These are phyloP conservation scores for Alouatta palliata DNA, from an alignment of 2,113 vertebrate species.

Conservation along the genomic window DNA sequence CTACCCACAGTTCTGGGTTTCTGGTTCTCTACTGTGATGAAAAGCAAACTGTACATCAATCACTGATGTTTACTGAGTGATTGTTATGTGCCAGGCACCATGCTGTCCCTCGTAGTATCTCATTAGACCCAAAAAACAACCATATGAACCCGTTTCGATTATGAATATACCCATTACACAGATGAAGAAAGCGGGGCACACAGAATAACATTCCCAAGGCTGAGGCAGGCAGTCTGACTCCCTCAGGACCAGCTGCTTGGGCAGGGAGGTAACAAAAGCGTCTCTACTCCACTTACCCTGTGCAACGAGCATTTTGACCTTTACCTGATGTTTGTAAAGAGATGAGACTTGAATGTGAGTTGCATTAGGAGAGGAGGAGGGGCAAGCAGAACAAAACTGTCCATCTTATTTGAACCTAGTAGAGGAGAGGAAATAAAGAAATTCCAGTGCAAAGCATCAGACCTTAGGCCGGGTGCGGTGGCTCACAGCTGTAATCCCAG, in stretches of 20 bases:
- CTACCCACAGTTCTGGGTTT: background rate
- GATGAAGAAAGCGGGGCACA: constrained; percentile 73
- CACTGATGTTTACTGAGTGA: background rate
- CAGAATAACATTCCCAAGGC: background rate
- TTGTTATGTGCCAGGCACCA: background rate
- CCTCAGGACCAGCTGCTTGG: background rate
- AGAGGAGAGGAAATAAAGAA: background rate
- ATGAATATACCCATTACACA: constrained; percentile 72
- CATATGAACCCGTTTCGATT: constrained; percentile 38
- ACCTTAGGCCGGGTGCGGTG: no score
- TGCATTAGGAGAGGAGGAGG: background rate
- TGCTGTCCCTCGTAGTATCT: background rate
- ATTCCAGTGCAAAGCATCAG: background rate
- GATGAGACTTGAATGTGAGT: background rate
- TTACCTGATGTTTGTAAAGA: background rate
- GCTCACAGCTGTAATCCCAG: no score
- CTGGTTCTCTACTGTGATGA: background rate
- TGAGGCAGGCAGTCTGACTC: background rate
- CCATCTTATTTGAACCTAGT: background rate
- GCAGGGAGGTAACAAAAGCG: background rate
- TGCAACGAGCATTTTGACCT: background rate
- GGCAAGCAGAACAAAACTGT: no score
- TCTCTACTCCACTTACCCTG: background rate
- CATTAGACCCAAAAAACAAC: constrained; percentile 39
- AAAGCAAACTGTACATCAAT: background rate